Base-by-base conservation (phyloP, 2,797 vertebrate species). In the Microctenopoma steveboyesi region DNA sequence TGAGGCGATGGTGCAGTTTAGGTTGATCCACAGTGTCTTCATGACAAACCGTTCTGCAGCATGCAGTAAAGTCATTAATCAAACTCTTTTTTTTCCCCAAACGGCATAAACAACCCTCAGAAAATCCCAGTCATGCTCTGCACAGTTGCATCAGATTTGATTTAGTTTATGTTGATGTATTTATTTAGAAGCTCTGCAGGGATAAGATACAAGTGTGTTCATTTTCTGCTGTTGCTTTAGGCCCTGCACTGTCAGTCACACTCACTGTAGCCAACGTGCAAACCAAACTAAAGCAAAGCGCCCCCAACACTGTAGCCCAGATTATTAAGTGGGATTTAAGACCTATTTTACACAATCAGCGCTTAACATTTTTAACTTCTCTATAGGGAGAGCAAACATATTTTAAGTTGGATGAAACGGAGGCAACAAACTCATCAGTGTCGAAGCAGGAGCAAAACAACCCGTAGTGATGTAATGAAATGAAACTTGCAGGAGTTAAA, bases 91-190 rank as follows among this genome's bases (percentile, higher is more conserved):
- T 28, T 56, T 45, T 35, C 48, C 28, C n/a, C 40, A 49, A 60
- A 27, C 42, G 15, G 18, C 69, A 47, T 33, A 39, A 64, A 74
- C 50, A 60, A 50, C 35, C 40, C 13, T 47, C 2, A 13, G 30
- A 60, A 55, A 73, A 37, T 28, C 35, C 46, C 48, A 13, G 11
- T 39, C 14, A 11, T 30, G 68, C 56, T 56, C 56, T 53, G 35
- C 46, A 53, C 64, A 69, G 51, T 61, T 74, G 42, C 67, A n/a
- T 64, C 48, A 45, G 59, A 51, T 33, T 70, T 53, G 5, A 43
- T 64, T 77, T 69, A 2, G 48, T 71, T 69, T 39, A 39, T 57
- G 53, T 62, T 18, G 53, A 64, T 69, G 27, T 16, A 56, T 59
- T 67, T 57, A 55, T 78, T 75, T 55, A 55, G 22, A 33, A 54